phyloP scores from a whole-genome alignment of 1,140 invertebrate genomes.

The Heliconius hewitsoni region DNA sequence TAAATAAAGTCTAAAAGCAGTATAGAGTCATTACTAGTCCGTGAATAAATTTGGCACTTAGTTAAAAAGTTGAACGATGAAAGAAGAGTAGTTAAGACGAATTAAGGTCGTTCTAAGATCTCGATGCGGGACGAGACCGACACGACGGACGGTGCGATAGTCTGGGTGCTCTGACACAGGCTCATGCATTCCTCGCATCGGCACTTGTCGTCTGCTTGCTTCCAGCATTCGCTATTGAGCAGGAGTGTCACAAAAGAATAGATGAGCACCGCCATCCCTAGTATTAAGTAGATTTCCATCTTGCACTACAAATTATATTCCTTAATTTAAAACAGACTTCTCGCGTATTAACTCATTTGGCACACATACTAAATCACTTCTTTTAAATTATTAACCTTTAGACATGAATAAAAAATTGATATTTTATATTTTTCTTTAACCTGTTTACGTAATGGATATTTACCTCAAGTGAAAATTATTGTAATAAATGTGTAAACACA shows the following conservation, averaged over 20 bases:
- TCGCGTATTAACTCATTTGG: conserved; percentile 24
- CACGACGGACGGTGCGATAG: conserved; percentile 47
- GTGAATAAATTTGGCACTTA: conserved; percentile 23
- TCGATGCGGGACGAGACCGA: conserved; percentile 66
- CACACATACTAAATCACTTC: conserved; percentile 11
- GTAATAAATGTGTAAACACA: too few species aligned
- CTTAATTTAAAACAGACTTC: background rate
- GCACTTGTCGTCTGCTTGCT: conserved; percentile 56
- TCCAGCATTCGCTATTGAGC: conserved; percentile 66
- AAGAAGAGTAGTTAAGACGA: background rate
- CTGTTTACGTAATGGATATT: conserved; percentile 16
- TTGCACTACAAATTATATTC: conserved; percentile 42
- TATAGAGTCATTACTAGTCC: conserved; percentile 16
- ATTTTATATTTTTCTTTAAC: background rate
- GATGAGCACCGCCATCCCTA: conserved; percentile 68
- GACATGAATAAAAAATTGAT: background rate
- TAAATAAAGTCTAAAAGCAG: conserved; percentile 22
- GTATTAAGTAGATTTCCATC: conserved; percentile 73
- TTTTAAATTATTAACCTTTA: conserved; percentile 5
- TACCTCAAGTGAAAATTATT: background rate
- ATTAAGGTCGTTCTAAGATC: conserved; percentile 49
- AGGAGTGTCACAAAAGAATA: conserved; percentile 62
- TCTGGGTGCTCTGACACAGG: conserved; percentile 43
- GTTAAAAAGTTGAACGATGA: background rate
- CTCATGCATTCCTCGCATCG: conserved; percentile 66